phyloP scores from a whole-genome alignment of 2,113 vertebrate species.

The Camelus bactrianus region DNA sequence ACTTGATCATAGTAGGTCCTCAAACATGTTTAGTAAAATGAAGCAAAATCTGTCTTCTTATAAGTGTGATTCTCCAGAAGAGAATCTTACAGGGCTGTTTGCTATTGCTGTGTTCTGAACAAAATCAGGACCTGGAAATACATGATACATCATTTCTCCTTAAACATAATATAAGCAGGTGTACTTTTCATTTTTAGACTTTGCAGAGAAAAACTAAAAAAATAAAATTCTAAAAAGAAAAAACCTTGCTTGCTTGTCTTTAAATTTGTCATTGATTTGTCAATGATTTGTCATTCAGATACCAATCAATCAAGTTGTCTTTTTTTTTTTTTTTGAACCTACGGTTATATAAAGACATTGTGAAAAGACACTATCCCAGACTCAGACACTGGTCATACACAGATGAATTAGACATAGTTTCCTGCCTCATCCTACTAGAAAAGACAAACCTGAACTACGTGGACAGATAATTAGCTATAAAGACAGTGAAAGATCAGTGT shows the following conservation, averaged over 20 bases:
- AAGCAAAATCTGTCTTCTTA: not conserved
- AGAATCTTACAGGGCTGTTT: not conserved
- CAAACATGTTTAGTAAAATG: conserved; percentile 23
- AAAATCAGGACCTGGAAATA: conserved; percentile 33
- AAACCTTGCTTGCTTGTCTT: not conserved
- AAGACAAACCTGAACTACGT: not conserved
- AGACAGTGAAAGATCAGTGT: not conserved
- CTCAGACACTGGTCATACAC: not conserved
- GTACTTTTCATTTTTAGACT: not conserved
- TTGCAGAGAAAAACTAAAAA: not conserved
- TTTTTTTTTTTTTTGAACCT: not conserved
- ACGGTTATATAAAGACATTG: not conserved
- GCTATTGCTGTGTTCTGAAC: not conserved
- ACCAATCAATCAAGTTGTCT: not conserved
- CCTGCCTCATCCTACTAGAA: not conserved
- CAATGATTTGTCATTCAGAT: conserved; percentile 33
- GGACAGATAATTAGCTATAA: conserved; percentile 14
- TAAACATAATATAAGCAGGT: not conserved
- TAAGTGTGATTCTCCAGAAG: not conserved
- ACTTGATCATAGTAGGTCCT: not conserved
- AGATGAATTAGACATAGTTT: not conserved
- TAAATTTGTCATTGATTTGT: not conserved
- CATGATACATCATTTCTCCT: not conserved
- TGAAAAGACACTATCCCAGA: not conserved
- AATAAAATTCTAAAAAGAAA: not conserved